phyloP scores from a whole-genome alignment of 2,888 invertebrate genomes.

The Cataglyphis rosenhaueri region DNA sequence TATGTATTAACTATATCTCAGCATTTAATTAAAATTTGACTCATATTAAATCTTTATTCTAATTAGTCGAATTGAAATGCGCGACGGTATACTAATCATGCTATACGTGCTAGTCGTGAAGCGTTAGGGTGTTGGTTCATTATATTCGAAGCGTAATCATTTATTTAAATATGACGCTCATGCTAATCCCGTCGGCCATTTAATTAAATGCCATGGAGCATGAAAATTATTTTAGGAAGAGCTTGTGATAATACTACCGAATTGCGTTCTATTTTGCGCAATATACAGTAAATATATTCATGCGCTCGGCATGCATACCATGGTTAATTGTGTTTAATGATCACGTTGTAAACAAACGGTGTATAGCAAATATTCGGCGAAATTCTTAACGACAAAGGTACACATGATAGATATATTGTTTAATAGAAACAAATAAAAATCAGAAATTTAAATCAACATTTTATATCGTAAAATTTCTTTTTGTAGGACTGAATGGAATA shows the following conservation, averaged over 20 bases:
- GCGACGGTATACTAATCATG: neutral
- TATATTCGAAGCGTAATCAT: conserved; percentile 27
- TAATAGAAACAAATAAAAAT: neutral
- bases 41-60: neutral
- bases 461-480: neutral
- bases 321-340: conserved; percentile 23
- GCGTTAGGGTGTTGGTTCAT: conserved; percentile 32
- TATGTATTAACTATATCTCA: neutral
- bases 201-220: conserved; percentile 32
- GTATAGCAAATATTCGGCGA: neutral
- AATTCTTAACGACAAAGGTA: conserved; percentile 9
- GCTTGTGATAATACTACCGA: neutral
- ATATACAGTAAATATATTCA: conserved; percentile 5
- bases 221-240: conserved; percentile 47
- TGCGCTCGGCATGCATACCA: neutral
- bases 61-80: neutral
- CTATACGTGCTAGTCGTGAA: neutral
- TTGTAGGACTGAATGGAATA: neutral
- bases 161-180: conserved; percentile 33
- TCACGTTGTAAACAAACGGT: conserved; percentile 4
- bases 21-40: neutral
- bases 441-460: neutral
- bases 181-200: conserved; percentile 20
- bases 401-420: neutral
- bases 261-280: conserved; percentile 25